Base-by-base conservation (phyloP, 1,140 invertebrate species). In the Panagrolaimus sp. region DNA sequence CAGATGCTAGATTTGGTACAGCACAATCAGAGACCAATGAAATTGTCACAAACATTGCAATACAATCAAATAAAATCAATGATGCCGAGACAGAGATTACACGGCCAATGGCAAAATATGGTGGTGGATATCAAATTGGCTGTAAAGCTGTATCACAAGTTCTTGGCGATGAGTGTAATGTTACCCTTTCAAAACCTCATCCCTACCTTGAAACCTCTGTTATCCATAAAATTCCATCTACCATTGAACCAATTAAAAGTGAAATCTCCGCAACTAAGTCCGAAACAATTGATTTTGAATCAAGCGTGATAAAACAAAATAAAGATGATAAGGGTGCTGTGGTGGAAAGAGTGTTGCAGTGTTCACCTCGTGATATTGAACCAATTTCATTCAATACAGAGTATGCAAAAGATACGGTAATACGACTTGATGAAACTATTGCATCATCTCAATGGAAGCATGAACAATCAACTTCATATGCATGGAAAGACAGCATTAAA, bases 311-410 rank as follows among this genome's bases (percentile, higher is more conserved):
- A 14, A 23, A 72, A 25, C 72, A 74, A 9, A 38, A 38, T 38
- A 43, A 65, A 14, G 11, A 51, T 65, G 75, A 67, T 38, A 78
- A 80, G 64, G 75, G 79, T 31, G 44, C 53, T 45, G 73, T 74
- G 48, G 73, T 74, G 48, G 78, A 80, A 65, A 64, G 66, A 31
- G 73, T 82, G 27, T 46, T 68, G 53, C 48, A 51, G 27, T 47
- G 69, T 38, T 73, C 72, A 27, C 72, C 73, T 31, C 63, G 75
- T 45, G 72, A 77, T 68, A 61, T 53, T 63, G 38, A 47, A 61
- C 71, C 76, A 44, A 61, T 78, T 63, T 44, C 48, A 16, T 65
- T 77, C 20, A 43, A 61, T 75, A 78, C 69, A 77, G 75, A 77
- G 43, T 70, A 51, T 42, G 66, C 78, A 38, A 31, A 63, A 16